Evolutionary conservation across 2,113 vertebrate genomes (phyloP).

Genomic region (Solenodon paradoxus): DNA sequence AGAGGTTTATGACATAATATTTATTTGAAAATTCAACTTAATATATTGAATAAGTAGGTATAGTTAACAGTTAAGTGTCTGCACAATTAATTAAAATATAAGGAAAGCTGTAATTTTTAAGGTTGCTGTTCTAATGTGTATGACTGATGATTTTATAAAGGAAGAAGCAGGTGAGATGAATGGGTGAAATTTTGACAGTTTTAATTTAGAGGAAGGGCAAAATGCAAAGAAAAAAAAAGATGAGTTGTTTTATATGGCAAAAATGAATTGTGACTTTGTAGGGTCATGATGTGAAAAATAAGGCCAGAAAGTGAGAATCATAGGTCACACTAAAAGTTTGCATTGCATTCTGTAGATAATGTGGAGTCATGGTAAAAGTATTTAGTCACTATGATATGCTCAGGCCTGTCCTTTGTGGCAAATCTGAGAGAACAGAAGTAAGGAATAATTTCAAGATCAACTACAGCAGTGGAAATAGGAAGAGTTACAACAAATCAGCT

Average conservation of each 20-base stretch:
- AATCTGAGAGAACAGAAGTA: neutral
- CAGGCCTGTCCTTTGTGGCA: neutral
- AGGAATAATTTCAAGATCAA: neutral
- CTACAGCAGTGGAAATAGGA: neutral
- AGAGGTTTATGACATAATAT: neutral
- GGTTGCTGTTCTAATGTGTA: neutral
- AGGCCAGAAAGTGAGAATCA: neutral
- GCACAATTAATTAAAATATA: slow-evolving; percentile 43
- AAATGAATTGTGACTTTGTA: neutral
- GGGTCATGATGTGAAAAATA: slow-evolving; percentile 10
- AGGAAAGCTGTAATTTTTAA: neutral
- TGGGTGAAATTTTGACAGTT: slow-evolving; percentile 48
- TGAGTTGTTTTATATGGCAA: neutral
- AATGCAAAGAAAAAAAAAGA: neutral
- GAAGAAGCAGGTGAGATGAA: slow-evolving; percentile 46
- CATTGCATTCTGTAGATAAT: neutral
- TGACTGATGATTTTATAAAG: slow-evolving; percentile 28
- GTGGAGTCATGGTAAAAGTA: neutral
- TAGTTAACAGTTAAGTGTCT: neutral
- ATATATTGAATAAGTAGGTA: neutral
- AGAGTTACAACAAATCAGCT: neutral
- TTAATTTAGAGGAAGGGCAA: slow-evolving; percentile 29
- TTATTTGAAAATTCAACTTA: slow-evolving; percentile 31
- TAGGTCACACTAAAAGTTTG: slow-evolving; percentile 5
- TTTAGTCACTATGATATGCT: neutral